These are phyloP conservation scores for Enteromius mattozi DNA, from an alignment of 2,797 vertebrate species.

Conservation along the genomic window DNA sequence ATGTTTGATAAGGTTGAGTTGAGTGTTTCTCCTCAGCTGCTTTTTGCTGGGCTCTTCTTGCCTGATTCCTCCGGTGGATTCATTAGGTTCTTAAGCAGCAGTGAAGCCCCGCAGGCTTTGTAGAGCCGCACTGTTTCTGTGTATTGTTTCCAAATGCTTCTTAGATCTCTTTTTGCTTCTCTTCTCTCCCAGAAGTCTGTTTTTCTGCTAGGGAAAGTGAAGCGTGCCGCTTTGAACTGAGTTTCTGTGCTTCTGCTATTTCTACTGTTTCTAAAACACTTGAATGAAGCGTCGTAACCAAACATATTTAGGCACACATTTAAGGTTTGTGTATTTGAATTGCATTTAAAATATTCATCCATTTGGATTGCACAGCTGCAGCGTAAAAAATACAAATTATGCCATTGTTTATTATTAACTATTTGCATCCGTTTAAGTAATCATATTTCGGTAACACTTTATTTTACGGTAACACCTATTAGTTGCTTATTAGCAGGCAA, in stretches of 20 bases:
- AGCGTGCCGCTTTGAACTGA: not conserved
- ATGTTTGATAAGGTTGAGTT: constrained; percentile 5
- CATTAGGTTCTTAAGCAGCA: no score
- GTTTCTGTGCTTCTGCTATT: not conserved
- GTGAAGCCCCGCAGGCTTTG: constrained; percentile 6
- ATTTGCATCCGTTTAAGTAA: not conserved
- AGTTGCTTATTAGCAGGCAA: no score
- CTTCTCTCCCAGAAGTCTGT: not conserved
- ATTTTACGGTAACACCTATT: no score
- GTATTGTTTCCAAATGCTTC: not conserved
- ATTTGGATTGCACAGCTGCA: not conserved
- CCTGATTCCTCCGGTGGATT: constrained; percentile 18
- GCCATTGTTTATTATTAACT: not conserved
- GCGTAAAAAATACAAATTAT: not conserved
- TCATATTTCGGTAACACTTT: not conserved
- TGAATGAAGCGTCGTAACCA: not conserved
- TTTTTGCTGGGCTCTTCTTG: not conserved
- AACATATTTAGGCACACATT: not conserved
- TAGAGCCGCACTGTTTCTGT: not conserved
- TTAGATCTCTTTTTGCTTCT: not conserved
- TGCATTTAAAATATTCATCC: not conserved
- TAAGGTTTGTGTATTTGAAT: not conserved
- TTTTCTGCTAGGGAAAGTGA: not conserved
- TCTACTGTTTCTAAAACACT: not conserved
- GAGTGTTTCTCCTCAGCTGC: not conserved